phyloP scores from a whole-genome alignment of 2,888 invertebrate genomes.

The Sesia apiformis region DNA sequence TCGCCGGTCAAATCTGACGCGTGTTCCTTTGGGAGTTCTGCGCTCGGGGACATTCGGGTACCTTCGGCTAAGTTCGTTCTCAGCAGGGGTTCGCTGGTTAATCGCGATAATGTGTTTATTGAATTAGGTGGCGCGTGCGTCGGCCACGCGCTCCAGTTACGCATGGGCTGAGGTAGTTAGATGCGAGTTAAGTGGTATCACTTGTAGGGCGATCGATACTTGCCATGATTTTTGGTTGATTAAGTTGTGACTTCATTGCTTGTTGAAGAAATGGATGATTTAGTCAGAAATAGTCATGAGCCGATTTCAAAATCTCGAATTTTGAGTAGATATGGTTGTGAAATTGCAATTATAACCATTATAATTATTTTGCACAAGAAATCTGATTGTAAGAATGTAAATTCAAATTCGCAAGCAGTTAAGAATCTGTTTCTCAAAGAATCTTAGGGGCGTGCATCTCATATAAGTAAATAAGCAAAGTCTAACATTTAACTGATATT shows the following conservation, averaged over 20 bases:
- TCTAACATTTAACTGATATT: no score
- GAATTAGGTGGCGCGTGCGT: conserved; percentile 69
- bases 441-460: no score
- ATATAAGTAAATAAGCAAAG: no score
- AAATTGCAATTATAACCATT: no score
- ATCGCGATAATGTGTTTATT: conserved; percentile 75
- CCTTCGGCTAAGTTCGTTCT: conserved; percentile 4
- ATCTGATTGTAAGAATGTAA: no score
- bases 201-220: conserved; percentile 18
- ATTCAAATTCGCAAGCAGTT: no score
- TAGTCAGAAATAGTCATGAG: no score
- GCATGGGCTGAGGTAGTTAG: conserved; percentile 26
- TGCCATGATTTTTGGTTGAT: not conserved
- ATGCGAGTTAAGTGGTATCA: conserved; percentile 29
- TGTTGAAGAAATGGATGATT: not conserved
- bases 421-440: no score
- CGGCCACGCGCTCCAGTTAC: conserved; percentile 46
- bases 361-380: no score
- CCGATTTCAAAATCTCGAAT: no score
- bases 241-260: not conserved
- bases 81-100: conserved; percentile 45
- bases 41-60: conserved; percentile 15
- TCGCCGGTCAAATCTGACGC: conserved; percentile 49
- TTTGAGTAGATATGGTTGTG: no score
- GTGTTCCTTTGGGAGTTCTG: conserved; percentile 35